Percentiles rank a stretch among this genome's conserved stretches.
These are phyloP conservation scores for Periophthalmus magnuspinnatus DNA, from an alignment of 2,797 vertebrate genomes.

Conservation along the genomic window DNA sequence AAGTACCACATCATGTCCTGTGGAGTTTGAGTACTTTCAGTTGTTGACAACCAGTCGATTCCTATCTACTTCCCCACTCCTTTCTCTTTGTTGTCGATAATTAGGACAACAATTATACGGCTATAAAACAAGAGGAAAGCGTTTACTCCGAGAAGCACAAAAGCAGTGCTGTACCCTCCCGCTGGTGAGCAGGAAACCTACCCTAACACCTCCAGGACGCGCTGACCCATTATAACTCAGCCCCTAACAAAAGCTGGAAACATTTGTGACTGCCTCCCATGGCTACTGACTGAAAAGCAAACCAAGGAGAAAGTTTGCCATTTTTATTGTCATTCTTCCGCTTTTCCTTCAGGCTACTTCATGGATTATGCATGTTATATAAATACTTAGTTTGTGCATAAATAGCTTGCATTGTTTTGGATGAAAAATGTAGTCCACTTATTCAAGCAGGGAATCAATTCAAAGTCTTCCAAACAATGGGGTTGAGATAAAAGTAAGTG, in stretches of 20 bases:
- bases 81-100: constrained; percentile 53
- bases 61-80: constrained; percentile 30
- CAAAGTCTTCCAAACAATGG: constrained; percentile 25
- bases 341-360: constrained; percentile 2
- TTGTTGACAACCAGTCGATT: constrained; percentile 29
- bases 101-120: constrained; percentile 55
- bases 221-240: constrained; percentile 65
- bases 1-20: not conserved
- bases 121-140: constrained; percentile 40
- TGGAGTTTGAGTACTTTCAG: constrained; percentile 10
- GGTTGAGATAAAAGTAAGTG: constrained; percentile 24
- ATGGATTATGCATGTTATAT: constrained; percentile 14
- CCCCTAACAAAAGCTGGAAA: constrained; percentile 73
- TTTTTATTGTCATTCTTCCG: constrained; percentile 35
- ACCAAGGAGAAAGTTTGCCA: constrained; percentile 39
- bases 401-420: constrained; percentile 17
- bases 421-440: constrained; percentile 30
- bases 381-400: not conserved
- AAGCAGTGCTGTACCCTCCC: constrained; percentile 34
- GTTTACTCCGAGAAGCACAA: constrained; percentile 42
- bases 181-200: constrained; percentile 53
- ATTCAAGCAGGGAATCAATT: constrained; percentile 34
- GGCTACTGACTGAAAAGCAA: constrained; percentile 50
- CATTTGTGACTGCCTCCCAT: constrained; percentile 63
- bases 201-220: constrained; percentile 58